Evolutionary conservation across 2,797 vertebrate genomes (phyloP), one percentile per base, ranked within the genome.

Genomic region (Martes flavigula): DNA sequence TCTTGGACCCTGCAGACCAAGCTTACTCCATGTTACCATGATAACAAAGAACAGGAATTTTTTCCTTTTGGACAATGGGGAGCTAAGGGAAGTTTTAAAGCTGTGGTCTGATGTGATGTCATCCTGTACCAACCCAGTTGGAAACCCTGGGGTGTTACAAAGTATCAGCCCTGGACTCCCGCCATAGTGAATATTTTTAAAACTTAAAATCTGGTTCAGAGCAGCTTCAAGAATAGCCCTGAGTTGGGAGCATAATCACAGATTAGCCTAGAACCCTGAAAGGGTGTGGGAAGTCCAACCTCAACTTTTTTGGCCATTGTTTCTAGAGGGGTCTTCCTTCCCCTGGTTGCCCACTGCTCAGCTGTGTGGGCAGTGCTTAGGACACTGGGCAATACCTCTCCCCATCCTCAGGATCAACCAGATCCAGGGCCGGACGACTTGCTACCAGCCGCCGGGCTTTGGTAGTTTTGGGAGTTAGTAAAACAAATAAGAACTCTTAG

Each of bases 121-220:
- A 75, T 15, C 27, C 48, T 48, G 40, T 91, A 88, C 13, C 73
- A 79, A 70, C 46, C 20, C 60, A 40, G 17, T 0, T 82, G n/a
- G 54, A 90, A 90, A 78, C 84, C 48, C 12, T 32, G 40, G 83
- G 23, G 32, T 23, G 68, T 11, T 46, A 43, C 17, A 25, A 30
- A 78, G 58, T 83, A 56, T 38, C 64, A 96, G 21, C 5, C 32
- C 35, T 11, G 7, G 4, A 48, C 15, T 38, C 13, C 32, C 20
- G 7, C 9, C 62, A 82, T 46, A 87, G 8, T 60, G 18, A 91
- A 21, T 56, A 40, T 64, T 94, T 68, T 46, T 78, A 60, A 93
- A 91, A 81, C 40, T 90, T 85, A 73, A 93, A 91, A 84, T 30
- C 40, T 79, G 20, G 15, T 66, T 85, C 75, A 84, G 87, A 94